Evolutionary conservation across 2,797 vertebrate genomes (phyloP).

Genomic region (Muraenolepis orangiensis): DNA sequence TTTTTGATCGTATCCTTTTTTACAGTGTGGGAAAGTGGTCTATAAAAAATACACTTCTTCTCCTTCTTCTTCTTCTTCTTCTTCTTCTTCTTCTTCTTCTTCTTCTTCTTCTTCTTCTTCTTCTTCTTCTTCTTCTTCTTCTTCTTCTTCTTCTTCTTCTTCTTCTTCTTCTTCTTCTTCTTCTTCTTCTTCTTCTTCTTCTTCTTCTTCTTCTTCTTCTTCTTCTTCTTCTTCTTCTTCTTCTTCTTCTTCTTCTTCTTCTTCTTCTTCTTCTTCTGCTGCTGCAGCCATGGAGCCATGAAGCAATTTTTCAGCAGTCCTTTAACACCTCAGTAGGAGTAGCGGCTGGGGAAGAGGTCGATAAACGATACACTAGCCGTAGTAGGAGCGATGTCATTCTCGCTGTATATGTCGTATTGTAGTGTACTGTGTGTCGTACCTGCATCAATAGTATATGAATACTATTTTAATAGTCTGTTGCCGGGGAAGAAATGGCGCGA

Average conservation of each 20-base stretch:
- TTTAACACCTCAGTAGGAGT: background rate
- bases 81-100: background rate
- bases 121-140: background rate
- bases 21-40: no score
- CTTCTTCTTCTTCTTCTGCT: background rate
- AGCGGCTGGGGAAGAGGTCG: background rate
- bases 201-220: background rate
- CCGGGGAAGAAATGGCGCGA: background rate
- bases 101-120: background rate
- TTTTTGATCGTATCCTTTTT: no score
- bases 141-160: background rate
- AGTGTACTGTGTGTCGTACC: background rate
- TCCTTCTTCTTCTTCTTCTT: background rate
- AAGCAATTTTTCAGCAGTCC: background rate
- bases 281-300: background rate
- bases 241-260: background rate
- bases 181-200: background rate
- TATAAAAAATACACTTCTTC: no score
- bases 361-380: background rate
- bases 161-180: background rate
- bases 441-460: background rate
- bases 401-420: background rate
- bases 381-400: background rate
- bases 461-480: background rate
- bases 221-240: background rate